phyloP scores from a whole-genome alignment of 2,113 vertebrate genomes.

The Macroglossus sobrinus region DNA sequence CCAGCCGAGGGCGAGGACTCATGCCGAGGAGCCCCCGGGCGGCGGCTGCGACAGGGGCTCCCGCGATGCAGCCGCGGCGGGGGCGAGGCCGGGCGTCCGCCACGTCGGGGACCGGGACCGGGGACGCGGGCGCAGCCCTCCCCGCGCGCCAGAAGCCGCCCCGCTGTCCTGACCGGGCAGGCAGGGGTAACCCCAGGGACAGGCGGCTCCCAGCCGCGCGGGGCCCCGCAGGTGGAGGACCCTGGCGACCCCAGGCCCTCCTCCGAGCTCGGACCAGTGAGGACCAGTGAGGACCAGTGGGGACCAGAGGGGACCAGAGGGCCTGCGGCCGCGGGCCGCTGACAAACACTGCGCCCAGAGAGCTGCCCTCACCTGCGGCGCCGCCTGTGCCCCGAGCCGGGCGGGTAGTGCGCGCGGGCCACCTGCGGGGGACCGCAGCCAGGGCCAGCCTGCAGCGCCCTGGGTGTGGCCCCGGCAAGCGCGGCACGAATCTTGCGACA shows the following conservation, averaged over 20 bases:
- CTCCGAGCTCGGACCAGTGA: slow-evolving; percentile 14
- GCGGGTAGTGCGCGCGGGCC: no score
- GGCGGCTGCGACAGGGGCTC: slow-evolving; percentile 70
- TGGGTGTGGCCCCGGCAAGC: neutral
- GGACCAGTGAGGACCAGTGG: neutral
- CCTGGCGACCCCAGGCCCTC: neutral
- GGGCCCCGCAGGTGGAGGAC: no score
- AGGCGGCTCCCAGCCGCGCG: no score
- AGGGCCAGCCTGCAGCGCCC: no score
- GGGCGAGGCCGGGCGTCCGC: neutral
- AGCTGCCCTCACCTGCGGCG: neutral
- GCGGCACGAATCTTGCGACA: slow-evolving; percentile 20
- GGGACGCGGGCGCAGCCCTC: slow-evolving; percentile 46
- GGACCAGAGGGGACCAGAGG: slow-evolving; percentile 43
- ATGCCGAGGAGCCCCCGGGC: slow-evolving; percentile 72
- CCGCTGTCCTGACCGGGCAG: slow-evolving; percentile 40
- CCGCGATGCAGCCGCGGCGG: slow-evolving; percentile 1
- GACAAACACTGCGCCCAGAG: neutral
- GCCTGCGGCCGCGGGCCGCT: neutral
- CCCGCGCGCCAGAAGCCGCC: slow-evolving; percentile 64
- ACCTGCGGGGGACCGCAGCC: no score
- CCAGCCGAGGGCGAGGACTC: slow-evolving; percentile 73
- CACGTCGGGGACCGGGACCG: slow-evolving; percentile 42
- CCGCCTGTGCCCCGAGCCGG: neutral
- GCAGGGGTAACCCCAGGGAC: neutral